A percentile compares a stretch with the other conserved stretches of the same genome.
Conservation (phyloP, 2,888 invertebrate genomes). For the Oligia latruncula region DNA sequence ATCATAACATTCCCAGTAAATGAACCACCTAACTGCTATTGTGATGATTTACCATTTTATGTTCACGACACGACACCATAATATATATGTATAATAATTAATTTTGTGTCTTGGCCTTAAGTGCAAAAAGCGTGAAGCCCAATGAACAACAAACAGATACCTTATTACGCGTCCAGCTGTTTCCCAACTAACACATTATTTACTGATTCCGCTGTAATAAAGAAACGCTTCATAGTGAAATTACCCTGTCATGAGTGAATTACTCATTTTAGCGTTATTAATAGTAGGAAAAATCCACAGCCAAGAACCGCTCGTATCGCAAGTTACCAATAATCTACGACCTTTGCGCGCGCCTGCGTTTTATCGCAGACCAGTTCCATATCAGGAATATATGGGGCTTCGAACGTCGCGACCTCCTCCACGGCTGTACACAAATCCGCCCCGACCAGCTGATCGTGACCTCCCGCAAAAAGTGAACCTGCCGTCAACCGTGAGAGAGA, state of each 20-base stretch:
- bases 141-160: slow-evolving; percentile 73
- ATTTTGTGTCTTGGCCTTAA: slow-evolving; percentile 74
- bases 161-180: slow-evolving; percentile 79
- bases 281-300: slow-evolving; percentile 72
- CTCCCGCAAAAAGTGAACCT: slow-evolving; percentile 52
- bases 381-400: slow-evolving; percentile 43
- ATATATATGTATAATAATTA: slow-evolving; percentile 58
- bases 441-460: slow-evolving; percentile 51
- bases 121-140: slow-evolving; percentile 79
- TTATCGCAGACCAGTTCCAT: slow-evolving; percentile 53
- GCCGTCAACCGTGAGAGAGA: slow-evolving; percentile 56
- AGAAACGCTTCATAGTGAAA: slow-evolving; percentile 11
- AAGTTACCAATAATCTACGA: slow-evolving; percentile 58
- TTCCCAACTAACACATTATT: slow-evolving; percentile 74
- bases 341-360: slow-evolving; percentile 46
- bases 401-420: slow-evolving; percentile 46
- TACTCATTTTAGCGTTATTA: slow-evolving; percentile 72
- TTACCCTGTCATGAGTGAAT: slow-evolving; percentile 72
- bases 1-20: slow-evolving; percentile 4
- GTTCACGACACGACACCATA: slow-evolving; percentile 61
- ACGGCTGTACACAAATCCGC: slow-evolving; percentile 57
- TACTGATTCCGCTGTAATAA: slow-evolving; percentile 32
- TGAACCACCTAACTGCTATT: slow-evolving; percentile 3
- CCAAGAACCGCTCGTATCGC: slow-evolving; percentile 68
- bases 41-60: slow-evolving; percentile 49